These are phyloP conservation scores for Eulemur albifrons DNA, from an alignment of 2,797 vertebrate genomes.

Conservation along the genomic window DNA sequence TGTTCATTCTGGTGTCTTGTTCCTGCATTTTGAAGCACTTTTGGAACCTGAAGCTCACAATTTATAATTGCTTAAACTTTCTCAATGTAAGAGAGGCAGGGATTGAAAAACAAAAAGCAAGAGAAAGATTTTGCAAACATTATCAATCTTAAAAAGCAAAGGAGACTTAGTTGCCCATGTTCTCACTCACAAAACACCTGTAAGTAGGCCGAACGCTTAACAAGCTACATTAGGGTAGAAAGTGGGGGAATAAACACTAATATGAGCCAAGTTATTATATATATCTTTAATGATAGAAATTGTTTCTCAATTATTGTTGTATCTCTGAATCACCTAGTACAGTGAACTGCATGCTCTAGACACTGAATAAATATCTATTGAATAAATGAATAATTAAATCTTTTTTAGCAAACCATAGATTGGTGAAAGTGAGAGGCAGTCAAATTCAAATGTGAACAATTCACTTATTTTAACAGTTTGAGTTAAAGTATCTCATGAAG, in stretches of 20 bases:
- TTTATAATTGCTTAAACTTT: conserved; percentile 55
- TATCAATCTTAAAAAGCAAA: background rate
- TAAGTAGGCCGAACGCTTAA: background rate
- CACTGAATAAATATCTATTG: conserved; percentile 5
- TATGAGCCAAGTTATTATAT: background rate
- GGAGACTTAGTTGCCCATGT: background rate
- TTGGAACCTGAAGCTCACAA: conserved; percentile 56
- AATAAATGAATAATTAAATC: background rate
- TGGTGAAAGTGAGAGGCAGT: background rate
- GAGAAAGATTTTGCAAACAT: background rate
- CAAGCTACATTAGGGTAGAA: background rate
- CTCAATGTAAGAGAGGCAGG: conserved; percentile 31
- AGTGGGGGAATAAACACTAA: background rate
- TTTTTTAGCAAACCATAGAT: conserved; percentile 14
- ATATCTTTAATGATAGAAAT: conserved; percentile 35
- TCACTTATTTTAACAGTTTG: conserved; percentile 18
- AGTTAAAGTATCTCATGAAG: background rate
- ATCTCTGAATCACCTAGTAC: background rate
- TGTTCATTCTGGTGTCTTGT: conserved; percentile 67
- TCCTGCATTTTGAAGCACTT: conserved; percentile 59
- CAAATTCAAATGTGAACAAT: conserved; percentile 41
- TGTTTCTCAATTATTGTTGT: conserved; percentile 44
- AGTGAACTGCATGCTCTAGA: background rate
- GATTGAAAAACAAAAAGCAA: conserved; percentile 8
- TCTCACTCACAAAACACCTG: conserved; percentile 1